Percentiles rank a stretch among this genome's conserved stretches.
Conservation (phyloP, 1,140 invertebrate species). For the Harpegnathos saltator region DNA sequence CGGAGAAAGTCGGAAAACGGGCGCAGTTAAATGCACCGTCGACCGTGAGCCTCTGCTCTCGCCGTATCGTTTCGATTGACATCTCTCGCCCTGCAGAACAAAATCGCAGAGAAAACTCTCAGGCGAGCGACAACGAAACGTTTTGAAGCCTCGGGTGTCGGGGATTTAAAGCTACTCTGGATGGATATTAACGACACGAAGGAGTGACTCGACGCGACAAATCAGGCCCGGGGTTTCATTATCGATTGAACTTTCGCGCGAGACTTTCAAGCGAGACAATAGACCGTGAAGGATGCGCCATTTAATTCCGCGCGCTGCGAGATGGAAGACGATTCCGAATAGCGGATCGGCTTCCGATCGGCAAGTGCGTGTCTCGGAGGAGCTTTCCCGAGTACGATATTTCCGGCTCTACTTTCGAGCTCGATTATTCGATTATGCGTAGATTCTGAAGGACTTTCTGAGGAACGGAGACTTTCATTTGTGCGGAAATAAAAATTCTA, state of each 20-base stretch:
- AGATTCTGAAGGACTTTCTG: no score
- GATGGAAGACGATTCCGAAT: slow-evolving; percentile 25
- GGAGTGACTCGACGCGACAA: slow-evolving; percentile 14
- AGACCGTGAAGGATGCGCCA: not conserved
- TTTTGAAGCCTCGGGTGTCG: not conserved
- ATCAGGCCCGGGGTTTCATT: slow-evolving; percentile 19
- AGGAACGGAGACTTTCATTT: no score
- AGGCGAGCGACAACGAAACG: no score
- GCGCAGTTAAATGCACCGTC: not conserved
- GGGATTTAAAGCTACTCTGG: not conserved
- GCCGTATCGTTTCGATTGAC: not conserved
- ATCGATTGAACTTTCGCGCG: slow-evolving; percentile 38
- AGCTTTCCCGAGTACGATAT: no score
- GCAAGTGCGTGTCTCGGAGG: no score
- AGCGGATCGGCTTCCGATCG: slow-evolving; percentile 4
- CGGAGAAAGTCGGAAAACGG: not conserved
- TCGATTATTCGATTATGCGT: no score
- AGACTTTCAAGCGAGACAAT: slow-evolving; percentile 46
- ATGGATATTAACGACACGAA: slow-evolving; percentile 30
- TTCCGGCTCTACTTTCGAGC: no score
- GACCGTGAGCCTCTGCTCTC: not conserved
- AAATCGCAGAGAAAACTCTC: not conserved
- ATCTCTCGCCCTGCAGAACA: not conserved
- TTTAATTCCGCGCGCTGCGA: slow-evolving; percentile 18
- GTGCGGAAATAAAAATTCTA: no score